Evolutionary conservation across 2,113 vertebrate genomes (phyloP).

Genomic region (Chrysemys picta): DNA sequence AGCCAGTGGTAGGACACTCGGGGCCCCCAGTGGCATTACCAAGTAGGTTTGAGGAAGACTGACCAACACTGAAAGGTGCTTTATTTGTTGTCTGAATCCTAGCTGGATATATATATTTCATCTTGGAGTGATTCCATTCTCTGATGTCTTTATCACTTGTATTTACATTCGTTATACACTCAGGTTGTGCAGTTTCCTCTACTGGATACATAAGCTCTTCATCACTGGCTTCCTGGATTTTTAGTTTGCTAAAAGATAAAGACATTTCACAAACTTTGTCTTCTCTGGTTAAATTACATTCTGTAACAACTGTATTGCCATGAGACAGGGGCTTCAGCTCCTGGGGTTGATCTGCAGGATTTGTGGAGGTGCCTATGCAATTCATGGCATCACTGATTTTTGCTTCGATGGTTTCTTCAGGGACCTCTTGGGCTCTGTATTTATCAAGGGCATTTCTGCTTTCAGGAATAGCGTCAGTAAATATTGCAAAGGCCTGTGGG

Average conservation of each 20-base stretch:
- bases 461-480: constrained; percentile 40
- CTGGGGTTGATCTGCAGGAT: constrained; percentile 34
- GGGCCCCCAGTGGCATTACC: constrained; percentile 9
- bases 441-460: not conserved
- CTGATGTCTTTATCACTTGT: not conserved
- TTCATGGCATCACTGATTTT: constrained; percentile 63
- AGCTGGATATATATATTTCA: not conserved
- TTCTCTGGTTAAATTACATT: not conserved
- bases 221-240: constrained; percentile 10
- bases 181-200: constrained; percentile 70
- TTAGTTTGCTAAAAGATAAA: constrained; percentile 61
- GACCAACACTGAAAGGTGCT: not conserved
- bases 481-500: constrained; percentile 73
- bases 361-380: not conserved
- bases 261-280: constrained; percentile 33
- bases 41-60: constrained; percentile 30
- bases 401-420: constrained; percentile 37
- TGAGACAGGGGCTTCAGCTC: constrained; percentile 26
- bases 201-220: constrained; percentile 61
- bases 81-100: constrained; percentile 1
- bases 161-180: not conserved
- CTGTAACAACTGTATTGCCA: not conserved
- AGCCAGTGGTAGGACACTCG: not conserved
- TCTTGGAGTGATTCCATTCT: not conserved
- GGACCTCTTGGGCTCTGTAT: not conserved